A percentile compares a stretch with the other conserved stretches of the same genome.
Conservation (phyloP, 92 coral and sea anemone genomes). For the Zoanthus gigantus region DNA sequence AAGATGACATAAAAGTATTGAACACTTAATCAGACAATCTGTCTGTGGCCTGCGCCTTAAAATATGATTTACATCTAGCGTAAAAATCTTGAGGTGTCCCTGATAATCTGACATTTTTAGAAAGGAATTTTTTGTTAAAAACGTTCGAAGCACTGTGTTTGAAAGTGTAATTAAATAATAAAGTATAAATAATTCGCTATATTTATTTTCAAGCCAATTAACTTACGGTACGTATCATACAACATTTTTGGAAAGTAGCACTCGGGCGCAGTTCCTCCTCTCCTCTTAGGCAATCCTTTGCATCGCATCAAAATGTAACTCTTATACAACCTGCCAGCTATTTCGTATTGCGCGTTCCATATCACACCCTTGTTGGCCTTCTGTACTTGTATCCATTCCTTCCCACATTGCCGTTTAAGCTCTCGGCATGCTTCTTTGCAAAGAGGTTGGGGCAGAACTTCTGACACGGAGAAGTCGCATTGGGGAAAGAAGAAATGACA, state of each 20-base stretch:
- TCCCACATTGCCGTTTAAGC: constrained; percentile 65
- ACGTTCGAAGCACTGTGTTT: too few species aligned
- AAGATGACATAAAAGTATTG: too few species aligned
- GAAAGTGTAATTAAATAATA: too few species aligned
- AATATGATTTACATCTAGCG: too few species aligned
- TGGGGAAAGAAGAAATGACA: constrained; percentile 74
- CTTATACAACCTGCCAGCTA: constrained; percentile 35
- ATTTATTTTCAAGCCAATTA: too few species aligned
- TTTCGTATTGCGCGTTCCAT: constrained; percentile 68
- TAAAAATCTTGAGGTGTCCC: too few species aligned
- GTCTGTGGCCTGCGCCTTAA: too few species aligned
- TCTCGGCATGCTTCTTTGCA: constrained; percentile 84
- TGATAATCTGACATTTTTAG: neutral
- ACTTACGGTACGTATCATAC: constrained; percentile 1
- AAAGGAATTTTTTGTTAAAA: too few species aligned
- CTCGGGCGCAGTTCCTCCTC: constrained; percentile 73
- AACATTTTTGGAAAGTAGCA: constrained; percentile 67
- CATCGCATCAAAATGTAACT: constrained; percentile 74
- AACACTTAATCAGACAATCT: too few species aligned
- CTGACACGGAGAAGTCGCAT: constrained; percentile 73
- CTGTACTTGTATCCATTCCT: constrained; percentile 62
- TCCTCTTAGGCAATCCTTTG: constrained; percentile 66
- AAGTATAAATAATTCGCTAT: too few species aligned
- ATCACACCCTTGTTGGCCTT: constrained; percentile 55
- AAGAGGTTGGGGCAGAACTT: constrained; percentile 76